These are phyloP conservation scores for Alentia gelatinosa DNA, from an alignment of 2,888 invertebrate species.

Conservation along the genomic window DNA sequence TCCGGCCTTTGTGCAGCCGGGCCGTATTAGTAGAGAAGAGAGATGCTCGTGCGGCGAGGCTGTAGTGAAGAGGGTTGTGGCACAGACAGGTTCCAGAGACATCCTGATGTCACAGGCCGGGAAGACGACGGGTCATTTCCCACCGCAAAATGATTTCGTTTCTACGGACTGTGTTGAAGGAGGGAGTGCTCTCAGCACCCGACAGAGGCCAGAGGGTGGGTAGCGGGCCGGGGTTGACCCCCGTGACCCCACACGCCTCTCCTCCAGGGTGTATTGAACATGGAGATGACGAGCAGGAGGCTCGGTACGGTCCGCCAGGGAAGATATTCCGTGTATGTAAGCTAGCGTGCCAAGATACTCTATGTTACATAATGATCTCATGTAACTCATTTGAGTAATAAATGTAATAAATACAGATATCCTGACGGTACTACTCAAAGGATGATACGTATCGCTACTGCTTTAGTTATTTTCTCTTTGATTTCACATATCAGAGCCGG, in stretches of 20 bases:
- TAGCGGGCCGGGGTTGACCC: neutral
- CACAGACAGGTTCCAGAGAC: too few species aligned
- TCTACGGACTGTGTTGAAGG: neutral
- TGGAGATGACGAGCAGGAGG: neutral
- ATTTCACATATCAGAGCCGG: too few species aligned
- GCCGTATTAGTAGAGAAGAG: too few species aligned
- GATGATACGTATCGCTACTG: too few species aligned
- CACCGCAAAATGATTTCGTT: neutral
- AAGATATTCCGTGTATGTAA: too few species aligned
- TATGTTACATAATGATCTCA: neutral
- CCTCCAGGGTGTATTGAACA: neutral
- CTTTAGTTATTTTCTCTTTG: too few species aligned
- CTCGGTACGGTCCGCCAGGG: too few species aligned
- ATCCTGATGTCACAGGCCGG: neutral
- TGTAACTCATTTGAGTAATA: neutral
- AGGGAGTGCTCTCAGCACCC: neutral
- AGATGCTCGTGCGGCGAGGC: too few species aligned
- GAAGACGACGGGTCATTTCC: neutral
- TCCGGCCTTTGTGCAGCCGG: too few species aligned
- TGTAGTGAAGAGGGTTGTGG: too few species aligned
- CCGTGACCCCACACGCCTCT: neutral
- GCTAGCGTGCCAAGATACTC: too few species aligned
- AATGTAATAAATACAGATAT: neutral
- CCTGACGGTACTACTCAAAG: neutral
- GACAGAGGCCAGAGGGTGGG: neutral